Evolutionary conservation across 1,140 invertebrate species (phyloP), one percentile per base, ranked within the genome.

Genomic region (Drosophila sproati): DNA sequence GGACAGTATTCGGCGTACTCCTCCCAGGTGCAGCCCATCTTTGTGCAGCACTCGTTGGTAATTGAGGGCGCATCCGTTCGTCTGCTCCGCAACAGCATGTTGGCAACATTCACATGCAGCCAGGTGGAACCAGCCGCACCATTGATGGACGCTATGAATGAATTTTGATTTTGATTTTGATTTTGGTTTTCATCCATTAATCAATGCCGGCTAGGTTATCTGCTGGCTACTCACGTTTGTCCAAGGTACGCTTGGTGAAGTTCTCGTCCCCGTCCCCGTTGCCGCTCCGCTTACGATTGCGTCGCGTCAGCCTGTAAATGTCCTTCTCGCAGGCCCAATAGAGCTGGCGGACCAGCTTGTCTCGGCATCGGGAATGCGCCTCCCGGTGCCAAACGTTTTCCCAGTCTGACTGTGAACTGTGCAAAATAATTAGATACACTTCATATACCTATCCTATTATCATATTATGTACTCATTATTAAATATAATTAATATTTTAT

Each of bases 1-100:
- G 94, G 94, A 87, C 94, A 95, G 78, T 95, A 95, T 82, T 95
- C 94, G 37, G 94, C 94, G 72, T 95, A 95, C 76, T 95, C 94
- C 82, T 95, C 94, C 94, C 94, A 95, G 34, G 94, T 95, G 68
- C 94, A 95, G 7, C 94, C 94, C 10, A 91, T 78, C 10, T 92
- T 92, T 61, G 93, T 94, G 86, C 94, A 95, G 78, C 94, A 95
- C 78, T 95, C 94, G 52, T 94, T 93, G 4, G 94, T 95, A 12
- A 95, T 95, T 3, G 93, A 94, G 29, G 81, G 93, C n/a, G 73
- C 88, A 69, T 80, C 78, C 7, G 82, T 60, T 7, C 92, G 89
- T 45, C 89, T 61, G 31, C 82, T 92, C 7, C 93, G 78, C 7
- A 94, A 47, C 45, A 93, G 67, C 64, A 78, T 77, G 55, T 93